These are phyloP conservation scores for Aromia moschata DNA, from an alignment of 2,888 invertebrate genomes.

Conservation along the genomic window DNA sequence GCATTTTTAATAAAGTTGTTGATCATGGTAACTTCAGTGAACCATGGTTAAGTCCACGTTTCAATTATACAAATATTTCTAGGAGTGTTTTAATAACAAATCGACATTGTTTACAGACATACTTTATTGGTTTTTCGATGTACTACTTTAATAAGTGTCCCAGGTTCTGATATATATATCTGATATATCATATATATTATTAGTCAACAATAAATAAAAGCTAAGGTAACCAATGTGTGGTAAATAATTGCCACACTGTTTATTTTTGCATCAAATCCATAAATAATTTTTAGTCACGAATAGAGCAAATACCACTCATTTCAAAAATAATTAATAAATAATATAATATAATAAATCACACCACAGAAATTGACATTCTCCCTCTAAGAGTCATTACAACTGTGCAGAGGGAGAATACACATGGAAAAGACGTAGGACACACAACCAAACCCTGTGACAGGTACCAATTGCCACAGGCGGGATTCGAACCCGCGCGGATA, in stretches of 20 bases:
- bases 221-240: slow-evolving; percentile 2
- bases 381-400: too few relatives aligned
- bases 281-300: too few relatives aligned
- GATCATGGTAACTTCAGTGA: background rate
- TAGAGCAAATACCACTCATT: too few relatives aligned
- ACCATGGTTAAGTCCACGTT: background rate
- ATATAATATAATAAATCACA: too few relatives aligned
- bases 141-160: slow-evolving; percentile 5
- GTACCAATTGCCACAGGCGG: too few relatives aligned
- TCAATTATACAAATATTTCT: background rate
- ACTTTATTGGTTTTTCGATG: background rate
- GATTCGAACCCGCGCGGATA: too few relatives aligned
- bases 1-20: background rate
- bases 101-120: slow-evolving; percentile 1
- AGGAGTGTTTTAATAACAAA: slow-evolving; percentile 10
- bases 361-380: too few relatives aligned
- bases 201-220: slow-evolving; percentile 1
- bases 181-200: background rate
- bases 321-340: too few relatives aligned
- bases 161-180: background rate
- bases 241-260: background rate
- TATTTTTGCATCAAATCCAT: background rate
- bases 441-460: too few relatives aligned
- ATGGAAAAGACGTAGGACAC: too few relatives aligned
- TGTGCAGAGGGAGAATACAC: too few relatives aligned